These are phyloP conservation scores for Parapsyche elsis DNA, from an alignment of 1,140 invertebrate genomes.

Conservation along the genomic window DNA sequence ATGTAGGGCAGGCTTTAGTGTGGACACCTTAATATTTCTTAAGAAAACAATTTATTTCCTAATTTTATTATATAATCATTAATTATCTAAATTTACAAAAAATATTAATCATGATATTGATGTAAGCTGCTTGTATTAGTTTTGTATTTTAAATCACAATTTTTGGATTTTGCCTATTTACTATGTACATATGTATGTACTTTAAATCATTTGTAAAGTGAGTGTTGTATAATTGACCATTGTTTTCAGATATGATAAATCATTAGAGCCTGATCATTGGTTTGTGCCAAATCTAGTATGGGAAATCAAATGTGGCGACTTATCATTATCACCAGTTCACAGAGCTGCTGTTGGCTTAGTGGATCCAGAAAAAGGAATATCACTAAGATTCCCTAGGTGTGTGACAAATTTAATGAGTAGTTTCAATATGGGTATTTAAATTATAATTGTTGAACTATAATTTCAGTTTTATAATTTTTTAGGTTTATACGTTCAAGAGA, in stretches of 20 bases:
- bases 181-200: too few species aligned
- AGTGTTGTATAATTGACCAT: background rate
- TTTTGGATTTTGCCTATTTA: too few species aligned
- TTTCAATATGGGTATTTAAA: background rate
- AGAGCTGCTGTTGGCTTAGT: conserved; percentile 90
- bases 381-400: conserved; percentile 88
- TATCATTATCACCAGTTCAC: conserved; percentile 96
- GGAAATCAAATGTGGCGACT: conserved; percentile 99
- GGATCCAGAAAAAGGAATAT: conserved; percentile 94
- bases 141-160: too few species aligned
- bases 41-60: too few species aligned
- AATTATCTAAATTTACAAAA: too few species aligned
- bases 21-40: too few species aligned
- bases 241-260: conserved; percentile 73
- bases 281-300: conserved; percentile 93
- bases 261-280: conserved; percentile 92
- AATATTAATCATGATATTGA: too few species aligned
- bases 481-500: conserved; percentile 92
- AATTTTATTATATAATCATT: too few species aligned
- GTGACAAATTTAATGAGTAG: background rate
- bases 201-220: too few species aligned
- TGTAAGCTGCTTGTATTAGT: too few species aligned
- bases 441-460: background rate
- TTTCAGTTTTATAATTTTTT: conserved; percentile 22
- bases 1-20: too few species aligned